Evolutionary conservation across 2,797 vertebrate genomes (phyloP), one percentile per base, ranked within the genome.

Genomic region (Gallinago solitaria): DNA sequence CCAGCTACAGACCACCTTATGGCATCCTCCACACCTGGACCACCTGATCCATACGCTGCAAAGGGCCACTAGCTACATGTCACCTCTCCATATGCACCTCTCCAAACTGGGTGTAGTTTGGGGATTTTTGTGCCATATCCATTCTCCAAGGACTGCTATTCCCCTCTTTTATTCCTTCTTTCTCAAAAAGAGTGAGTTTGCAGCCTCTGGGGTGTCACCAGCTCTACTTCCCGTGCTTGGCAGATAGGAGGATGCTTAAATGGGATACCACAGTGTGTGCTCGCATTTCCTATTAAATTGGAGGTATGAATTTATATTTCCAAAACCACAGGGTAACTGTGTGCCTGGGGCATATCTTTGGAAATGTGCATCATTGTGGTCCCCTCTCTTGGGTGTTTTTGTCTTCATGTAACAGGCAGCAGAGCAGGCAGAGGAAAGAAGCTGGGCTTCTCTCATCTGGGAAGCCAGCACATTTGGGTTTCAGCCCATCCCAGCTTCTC

Each of bases 241-340:
- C 54, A 89, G 73, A 59, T 10, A 59, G 90, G 4, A 89, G 30
- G 30, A 79, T 9, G 8, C 43, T 83, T 75, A 79, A 82, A 63
- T 24, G 41, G 61, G 28, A 48, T 53, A 54, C 54, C 39, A 43
- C 47, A 56, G 56, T 48, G 37, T 41, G 39, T 5, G 12, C 28
- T 82, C 87, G 39, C 67, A 69, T 87, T 93, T 91, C 57, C 79
- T 89, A 88, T 91, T 92, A 91, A 75, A 84, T 9, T 20, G 9
- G 51, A 90, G 45, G 54, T 63, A 48, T 74, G 82, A 81, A 91
- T 86, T 83, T 73, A 5, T 77, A 35, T 86, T 91, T 94, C 84
- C 89, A 91, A 89, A 95, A 83, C 77, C 81, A 83, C 41, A 35
- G 61, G 61, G 68, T 89, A 91, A 64, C 71, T 65, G 27, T 8